Base-by-base conservation (phyloP, 2,113 vertebrate genomes). In the Mesocricetus auratus region DNA sequence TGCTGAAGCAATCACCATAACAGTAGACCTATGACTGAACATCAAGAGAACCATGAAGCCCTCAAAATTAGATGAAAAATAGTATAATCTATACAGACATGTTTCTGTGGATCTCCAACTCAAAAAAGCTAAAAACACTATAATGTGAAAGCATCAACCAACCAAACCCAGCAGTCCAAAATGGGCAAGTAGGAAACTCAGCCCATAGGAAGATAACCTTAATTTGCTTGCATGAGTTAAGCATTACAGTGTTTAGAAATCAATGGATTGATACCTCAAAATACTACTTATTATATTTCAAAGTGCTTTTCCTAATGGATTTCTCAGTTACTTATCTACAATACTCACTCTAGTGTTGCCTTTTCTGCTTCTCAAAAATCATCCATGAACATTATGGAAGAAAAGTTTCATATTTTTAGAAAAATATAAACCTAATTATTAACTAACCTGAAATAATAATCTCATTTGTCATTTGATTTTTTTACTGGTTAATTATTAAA, bases 121-220 rank as follows among this genome's bases (percentile, higher is more conserved):
- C 79, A 81, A 82, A 50, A 45, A 87, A 73, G 29, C 39, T 90
- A 96, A 86, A 77, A 39, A 45, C 60, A 88, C 22, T 85, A 24
- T 22, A 31, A 78, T 42, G 4, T 68, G 6, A 85, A 85, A 68
- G 29, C 42, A 95, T 39, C 42, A 77, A 71, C 36, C 58, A 90
- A 56, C 22, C 36, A 88, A 88, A 56, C 71, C 66, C 19, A 39
- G 68, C 26, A 82, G 22, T 24, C 69, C 78, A 79, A 71, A 66
- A 1, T 89, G 1, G 15, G 7, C 15, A 64, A 66, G 29, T 1
- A 62, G 83, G 47, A 93, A 69, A 90, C 60, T 92, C n/a, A 12
- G 62, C 9, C 53, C 9, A 3, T 21, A 56, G 89, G 21, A 94
- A 85, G 13, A 24, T 9, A 90, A 71, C 21, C 45, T 53, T 53